phyloP scores from a whole-genome alignment of 2,888 invertebrate genomes.

The Brenthis ino region DNA sequence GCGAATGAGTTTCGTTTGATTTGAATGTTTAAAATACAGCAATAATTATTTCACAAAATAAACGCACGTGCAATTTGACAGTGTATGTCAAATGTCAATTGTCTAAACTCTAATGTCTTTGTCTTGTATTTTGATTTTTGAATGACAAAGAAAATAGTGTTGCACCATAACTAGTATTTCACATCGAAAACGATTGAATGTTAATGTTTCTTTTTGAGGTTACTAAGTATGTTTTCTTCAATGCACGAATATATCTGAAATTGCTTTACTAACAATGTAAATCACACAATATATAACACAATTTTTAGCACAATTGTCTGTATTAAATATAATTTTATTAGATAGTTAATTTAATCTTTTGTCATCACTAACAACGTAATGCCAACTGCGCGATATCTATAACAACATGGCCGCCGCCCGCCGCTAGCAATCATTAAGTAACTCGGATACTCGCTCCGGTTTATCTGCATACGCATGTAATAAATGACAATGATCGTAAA shows the following conservation, averaged over 20 bases:
- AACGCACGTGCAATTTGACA: not conserved
- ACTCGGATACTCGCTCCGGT: constrained; percentile 30
- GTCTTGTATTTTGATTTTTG: too few relatives aligned
- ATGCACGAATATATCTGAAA: too few relatives aligned
- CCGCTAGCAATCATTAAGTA: not conserved
- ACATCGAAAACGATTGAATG: too few relatives aligned
- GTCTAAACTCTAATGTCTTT: too few relatives aligned
- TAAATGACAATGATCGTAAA: not conserved
- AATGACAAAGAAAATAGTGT: too few relatives aligned
- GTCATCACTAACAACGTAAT: not conserved
- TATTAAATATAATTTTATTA: not conserved
- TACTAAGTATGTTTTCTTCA: too few relatives aligned
- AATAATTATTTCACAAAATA: not conserved
- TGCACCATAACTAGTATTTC: too few relatives aligned
- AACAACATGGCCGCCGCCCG: constrained; percentile 36
- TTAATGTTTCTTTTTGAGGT: too few relatives aligned
- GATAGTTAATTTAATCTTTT: not conserved
- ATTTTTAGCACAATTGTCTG: not conserved
- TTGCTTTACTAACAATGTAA: too few relatives aligned
- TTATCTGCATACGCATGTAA: not conserved
- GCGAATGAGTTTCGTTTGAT: not conserved
- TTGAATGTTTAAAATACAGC: not conserved
- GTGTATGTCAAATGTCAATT: not conserved
- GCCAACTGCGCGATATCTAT: constrained; percentile 30
- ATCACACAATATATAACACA: not conserved